These are phyloP conservation scores for Malurus melanocephalus DNA, from an alignment of 2,113 vertebrate species.

Conservation along the genomic window DNA sequence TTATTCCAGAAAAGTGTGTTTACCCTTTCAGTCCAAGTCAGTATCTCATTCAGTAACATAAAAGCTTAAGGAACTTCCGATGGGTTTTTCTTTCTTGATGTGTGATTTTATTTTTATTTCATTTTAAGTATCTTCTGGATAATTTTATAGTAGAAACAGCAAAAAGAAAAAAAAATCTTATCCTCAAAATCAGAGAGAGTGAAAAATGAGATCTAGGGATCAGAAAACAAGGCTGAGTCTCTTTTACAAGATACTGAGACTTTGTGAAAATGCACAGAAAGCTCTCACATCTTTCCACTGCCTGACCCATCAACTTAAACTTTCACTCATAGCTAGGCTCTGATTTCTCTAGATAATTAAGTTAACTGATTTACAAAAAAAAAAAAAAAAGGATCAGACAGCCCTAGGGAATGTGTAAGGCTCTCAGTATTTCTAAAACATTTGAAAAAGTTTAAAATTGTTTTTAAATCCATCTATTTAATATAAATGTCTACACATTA, in stretches of 20 bases:
- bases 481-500: not conserved
- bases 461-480: not conserved
- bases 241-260: constrained; percentile 20
- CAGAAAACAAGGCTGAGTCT: not conserved
- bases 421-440: constrained; percentile 7
- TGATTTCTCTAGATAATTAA: constrained; percentile 49
- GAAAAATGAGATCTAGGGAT: constrained; percentile 28
- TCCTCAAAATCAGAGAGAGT: not conserved
- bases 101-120: not conserved
- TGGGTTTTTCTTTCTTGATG: not conserved
- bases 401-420: not conserved
- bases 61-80: not conserved
- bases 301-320: constrained; percentile 14
- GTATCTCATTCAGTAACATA: not conserved
- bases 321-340: constrained; percentile 26
- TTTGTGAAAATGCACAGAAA: constrained; percentile 17
- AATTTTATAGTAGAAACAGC: not conserved
- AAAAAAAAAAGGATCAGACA: not conserved
- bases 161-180: not conserved
- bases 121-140: not conserved
- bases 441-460: not conserved
- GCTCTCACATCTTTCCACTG: constrained; percentile 1
- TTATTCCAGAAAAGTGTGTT: not conserved
- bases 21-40: not conserved
- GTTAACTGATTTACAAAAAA: not conserved